Evolutionary conservation across 2,888 invertebrate species (phyloP).

Genomic region (Sthenelais limicola): DNA sequence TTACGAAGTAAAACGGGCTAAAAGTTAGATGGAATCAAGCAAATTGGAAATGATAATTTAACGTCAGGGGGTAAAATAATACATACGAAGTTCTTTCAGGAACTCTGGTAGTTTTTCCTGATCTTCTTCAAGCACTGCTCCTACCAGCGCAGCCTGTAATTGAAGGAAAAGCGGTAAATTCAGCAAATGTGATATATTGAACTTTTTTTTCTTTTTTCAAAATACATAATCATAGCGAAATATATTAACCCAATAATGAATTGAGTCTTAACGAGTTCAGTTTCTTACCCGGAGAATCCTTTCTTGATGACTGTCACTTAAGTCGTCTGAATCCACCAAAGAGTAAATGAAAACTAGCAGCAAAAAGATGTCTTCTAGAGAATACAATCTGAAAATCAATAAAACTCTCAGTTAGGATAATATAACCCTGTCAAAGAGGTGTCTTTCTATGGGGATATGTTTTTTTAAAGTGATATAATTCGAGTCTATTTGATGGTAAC

Average conservation of each 20-base stretch:
- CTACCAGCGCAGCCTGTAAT: slow-evolving; percentile 74
- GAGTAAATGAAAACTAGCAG: slow-evolving; percentile 78
- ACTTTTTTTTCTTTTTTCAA: no score
- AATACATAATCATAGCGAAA: no score
- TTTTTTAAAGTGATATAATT: no score
- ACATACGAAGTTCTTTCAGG: slow-evolving; percentile 53
- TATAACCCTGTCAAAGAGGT: not conserved
- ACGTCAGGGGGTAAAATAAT: no score
- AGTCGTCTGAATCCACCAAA: slow-evolving; percentile 75
- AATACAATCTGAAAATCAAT: slow-evolving; percentile 39
- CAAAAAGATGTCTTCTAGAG: slow-evolving; percentile 74
- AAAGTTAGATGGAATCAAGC: no score
- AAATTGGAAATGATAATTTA: no score
- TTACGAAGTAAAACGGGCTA: no score
- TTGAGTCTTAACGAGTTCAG: no score
- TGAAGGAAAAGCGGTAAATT: slow-evolving; percentile 41
- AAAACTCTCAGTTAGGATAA: slow-evolving; percentile 17
- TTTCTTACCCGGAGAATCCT: slow-evolving; percentile 37
- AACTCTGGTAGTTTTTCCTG: slow-evolving; percentile 59
- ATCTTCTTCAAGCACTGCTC: slow-evolving; percentile 78
- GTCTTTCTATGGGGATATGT: not conserved
- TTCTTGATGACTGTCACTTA: slow-evolving; percentile 33
- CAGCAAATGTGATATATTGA: no score
- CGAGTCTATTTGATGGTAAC: no score
- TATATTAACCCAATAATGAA: no score